Base-by-base conservation (phyloP, 2,797 vertebrate genomes). In the Myotis myotis region DNA sequence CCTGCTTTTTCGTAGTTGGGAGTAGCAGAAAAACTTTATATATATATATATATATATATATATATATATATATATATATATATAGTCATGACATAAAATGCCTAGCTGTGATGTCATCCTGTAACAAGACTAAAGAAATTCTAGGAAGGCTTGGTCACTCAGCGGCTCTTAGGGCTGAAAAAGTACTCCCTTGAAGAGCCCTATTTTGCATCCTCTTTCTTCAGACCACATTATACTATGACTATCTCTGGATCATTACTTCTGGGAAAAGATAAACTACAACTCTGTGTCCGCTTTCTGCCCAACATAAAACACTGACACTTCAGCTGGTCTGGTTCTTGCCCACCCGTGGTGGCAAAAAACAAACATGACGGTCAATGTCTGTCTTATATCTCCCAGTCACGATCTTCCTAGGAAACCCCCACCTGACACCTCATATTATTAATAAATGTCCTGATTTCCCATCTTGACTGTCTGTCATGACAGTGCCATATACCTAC, bases 401-500 rank as follows among this genome's bases (percentile, higher is more conserved):
- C 38, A 80, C 22, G 6, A 53, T 85, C 95, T 93, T 94, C 93
- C 95, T 72, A 53, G 66, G 82, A 96, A 64, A 55, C 20, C 44
- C 30, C 78, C 20, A 44, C 57, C 47, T 68, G 36, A 62, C 44
- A 74, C 30, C 68, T 94, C 91, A 20, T 57, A 44, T 62, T 78
- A 8, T 68, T 33, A 33, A 57, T 83, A 44, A 17, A 15, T 82
- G 64, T 89, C 62, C 79, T 33, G 4, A 82, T 66, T 76, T 60
- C 38, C 70, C 28, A n/a, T 66, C 38, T 74, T 86, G 85, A 68
- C 75, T 70, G 4, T n/a, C 66, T 94, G n/a, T 79, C 75, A 57
- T 38, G 8, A 38, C 25, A 55, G 76, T 91, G 72, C 68, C 66
- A 72, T 20, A 70, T 60, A 76, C 44, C 60, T 47, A 60, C 68